Conservation (phyloP, 2,113 vertebrate species). For the Aix galericulata region DNA sequence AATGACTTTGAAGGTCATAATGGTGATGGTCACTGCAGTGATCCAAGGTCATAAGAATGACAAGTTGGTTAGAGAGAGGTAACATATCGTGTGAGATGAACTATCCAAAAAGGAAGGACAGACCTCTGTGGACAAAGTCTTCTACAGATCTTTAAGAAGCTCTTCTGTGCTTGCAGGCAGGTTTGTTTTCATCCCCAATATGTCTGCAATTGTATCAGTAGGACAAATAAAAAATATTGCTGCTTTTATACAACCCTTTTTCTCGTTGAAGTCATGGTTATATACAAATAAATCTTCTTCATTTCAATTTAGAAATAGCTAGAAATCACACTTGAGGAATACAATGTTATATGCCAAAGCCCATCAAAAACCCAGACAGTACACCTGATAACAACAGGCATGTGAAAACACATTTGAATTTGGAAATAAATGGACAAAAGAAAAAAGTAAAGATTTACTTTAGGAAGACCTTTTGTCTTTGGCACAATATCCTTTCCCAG, state of each 20-base stretch:
- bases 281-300: not conserved
- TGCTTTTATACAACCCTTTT: not conserved
- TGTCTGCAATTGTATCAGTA: not conserved
- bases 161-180: not conserved
- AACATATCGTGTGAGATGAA: not conserved
- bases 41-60: not conserved
- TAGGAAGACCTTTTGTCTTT: not conserved
- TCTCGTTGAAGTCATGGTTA: not conserved
- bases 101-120: rapidly evolving
- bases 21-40: not conserved
- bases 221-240: not conserved
- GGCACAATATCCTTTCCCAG: not conserved
- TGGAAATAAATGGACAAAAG: not conserved
- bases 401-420: not conserved
- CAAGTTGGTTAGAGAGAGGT: not conserved
- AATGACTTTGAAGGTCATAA: not conserved
- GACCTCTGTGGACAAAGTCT: not conserved
- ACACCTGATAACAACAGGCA: not conserved
- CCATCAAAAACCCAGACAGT: not conserved
- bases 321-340: not conserved
- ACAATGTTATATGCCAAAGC: not conserved
- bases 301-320: not conserved
- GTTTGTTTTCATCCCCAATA: not conserved
- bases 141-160: not conserved
- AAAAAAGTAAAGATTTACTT: not conserved